phyloP scores from a whole-genome alignment of 2,113 vertebrate species.

The Alligator mississippiensis region DNA sequence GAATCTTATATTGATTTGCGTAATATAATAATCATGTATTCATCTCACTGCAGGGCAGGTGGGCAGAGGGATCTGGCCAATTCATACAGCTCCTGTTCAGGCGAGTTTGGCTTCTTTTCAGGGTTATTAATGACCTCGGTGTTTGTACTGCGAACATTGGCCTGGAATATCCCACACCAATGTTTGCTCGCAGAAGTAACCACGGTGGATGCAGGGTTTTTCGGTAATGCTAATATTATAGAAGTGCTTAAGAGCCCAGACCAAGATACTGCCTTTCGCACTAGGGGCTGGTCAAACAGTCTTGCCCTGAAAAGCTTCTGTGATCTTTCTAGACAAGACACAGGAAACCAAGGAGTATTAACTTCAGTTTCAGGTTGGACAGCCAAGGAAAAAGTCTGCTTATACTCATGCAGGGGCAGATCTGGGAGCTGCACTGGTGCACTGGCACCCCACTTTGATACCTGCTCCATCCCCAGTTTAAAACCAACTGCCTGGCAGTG shows the following conservation, averaged over 20 bases:
- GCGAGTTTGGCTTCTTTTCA: not conserved
- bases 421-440: not conserved
- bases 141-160: not conserved
- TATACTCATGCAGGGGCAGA: not conserved
- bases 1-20: slow-evolving; percentile 38
- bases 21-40: slow-evolving; percentile 26
- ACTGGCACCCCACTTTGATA: not conserved
- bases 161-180: not conserved
- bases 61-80: not conserved
- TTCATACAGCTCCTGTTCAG: not conserved
- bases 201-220: not conserved
- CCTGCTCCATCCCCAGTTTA: too few species aligned
- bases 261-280: not conserved
- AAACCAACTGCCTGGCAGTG: too few species aligned
- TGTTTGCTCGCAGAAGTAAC: not conserved
- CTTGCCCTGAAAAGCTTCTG: not conserved
- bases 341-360: not conserved
- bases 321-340: not conserved
- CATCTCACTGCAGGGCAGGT: not conserved
- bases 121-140: not conserved
- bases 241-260: not conserved
- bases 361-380: not conserved
- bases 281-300: not conserved
- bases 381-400: not conserved
- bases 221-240: not conserved